A percentile compares a stretch with the other conserved stretches of the same genome.
phyloP scores from a whole-genome alignment of 2,797 vertebrate species.

The Xiphophorus birchmanni region DNA sequence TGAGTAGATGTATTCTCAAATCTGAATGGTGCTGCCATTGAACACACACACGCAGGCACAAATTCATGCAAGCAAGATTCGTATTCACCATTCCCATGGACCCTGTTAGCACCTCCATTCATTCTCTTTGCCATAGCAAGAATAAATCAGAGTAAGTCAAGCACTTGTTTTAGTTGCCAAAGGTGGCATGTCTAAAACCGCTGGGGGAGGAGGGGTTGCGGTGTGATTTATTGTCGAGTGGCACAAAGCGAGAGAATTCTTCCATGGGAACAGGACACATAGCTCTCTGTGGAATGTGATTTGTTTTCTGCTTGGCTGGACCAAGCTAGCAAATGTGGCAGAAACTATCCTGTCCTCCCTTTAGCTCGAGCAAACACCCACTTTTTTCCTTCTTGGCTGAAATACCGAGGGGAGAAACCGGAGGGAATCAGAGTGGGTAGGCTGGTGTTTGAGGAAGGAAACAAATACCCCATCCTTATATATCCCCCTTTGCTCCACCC shows the following conservation, averaged over 20 bases:
- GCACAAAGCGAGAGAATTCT: conserved; percentile 67
- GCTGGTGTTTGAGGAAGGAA: conserved; percentile 31
- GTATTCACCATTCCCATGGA: conserved; percentile 66
- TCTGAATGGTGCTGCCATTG: background rate
- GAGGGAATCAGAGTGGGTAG: conserved; percentile 52
- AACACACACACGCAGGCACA: conserved; percentile 4
- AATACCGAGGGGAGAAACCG: conserved; percentile 49
- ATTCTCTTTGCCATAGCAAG: conserved; percentile 65
- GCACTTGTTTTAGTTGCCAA: conserved; percentile 77
- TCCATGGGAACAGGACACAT: conserved; percentile 71
- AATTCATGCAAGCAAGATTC: conserved; percentile 28
- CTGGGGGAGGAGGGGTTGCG: conserved; percentile 28
- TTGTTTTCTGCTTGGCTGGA: conserved; percentile 72
- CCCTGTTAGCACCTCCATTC: conserved; percentile 76
- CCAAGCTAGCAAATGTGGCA: conserved; percentile 72
- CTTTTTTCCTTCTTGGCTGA: conserved; percentile 27
- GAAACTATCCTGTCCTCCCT: conserved; percentile 50
- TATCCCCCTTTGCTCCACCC: conserved; percentile 48
- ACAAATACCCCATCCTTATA: conserved; percentile 49
- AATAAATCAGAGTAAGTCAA: conserved; percentile 80
- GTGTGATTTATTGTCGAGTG: conserved; percentile 77
- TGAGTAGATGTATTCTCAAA: background rate
- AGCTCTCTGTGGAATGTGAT: conserved; percentile 62
- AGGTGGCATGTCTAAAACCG: conserved; percentile 72
- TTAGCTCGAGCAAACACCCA: conserved; percentile 23